Base-by-base conservation (phyloP, 2,113 vertebrate species). In the Alces alces region DNA sequence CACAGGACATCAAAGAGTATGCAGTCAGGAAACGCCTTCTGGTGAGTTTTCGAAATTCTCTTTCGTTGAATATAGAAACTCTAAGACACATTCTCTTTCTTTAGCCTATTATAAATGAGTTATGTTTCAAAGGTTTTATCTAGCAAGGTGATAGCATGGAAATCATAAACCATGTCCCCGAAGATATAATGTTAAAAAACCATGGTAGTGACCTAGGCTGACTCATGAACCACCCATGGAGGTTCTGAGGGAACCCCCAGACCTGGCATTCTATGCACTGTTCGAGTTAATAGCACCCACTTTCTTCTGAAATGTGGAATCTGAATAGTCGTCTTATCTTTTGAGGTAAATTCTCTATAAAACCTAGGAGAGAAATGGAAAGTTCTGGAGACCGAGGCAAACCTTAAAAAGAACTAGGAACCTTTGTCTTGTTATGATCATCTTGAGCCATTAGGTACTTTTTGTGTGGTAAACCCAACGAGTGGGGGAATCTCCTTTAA, bases 261-360 rank as follows among this genome's bases (percentile, higher is more conserved):
- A 39, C 9, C 7, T 10, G 6, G 21, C 28, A 17, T 1, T 21
- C 19, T 5, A 21, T 1, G 1, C 2, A 10, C 64, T 70, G 25
- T 8, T 6, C 1, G n/a, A 78, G 50, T 9, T 45, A 2, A 0
- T 0, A 11, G n/a, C 23, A 58, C 17, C 2, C 11, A 9, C 5
- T 60, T 95, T 64, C 57, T 86, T 73, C 13, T 17, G 61, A 83
- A 47, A 36, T 43, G 60, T 61, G 70, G n/a, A 39, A 16, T 52
- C 28, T 52, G 52, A 52, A n/a, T 0, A 28, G 78, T 16, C 13
- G 54, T 55, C 2, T n/a, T 50, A 3, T 7, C 45, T 70, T 78
- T 39, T 25, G 3, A 36, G 52, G 86, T 33, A 23, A 61, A 39
- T 9, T 52, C 70, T 45, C 87, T 54, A 28, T 57, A 33, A 60